Evolutionary conservation across 1,140 invertebrate species (phyloP), one percentile per base, ranked within the genome.

Genomic region (Leptopilina clavipes): DNA sequence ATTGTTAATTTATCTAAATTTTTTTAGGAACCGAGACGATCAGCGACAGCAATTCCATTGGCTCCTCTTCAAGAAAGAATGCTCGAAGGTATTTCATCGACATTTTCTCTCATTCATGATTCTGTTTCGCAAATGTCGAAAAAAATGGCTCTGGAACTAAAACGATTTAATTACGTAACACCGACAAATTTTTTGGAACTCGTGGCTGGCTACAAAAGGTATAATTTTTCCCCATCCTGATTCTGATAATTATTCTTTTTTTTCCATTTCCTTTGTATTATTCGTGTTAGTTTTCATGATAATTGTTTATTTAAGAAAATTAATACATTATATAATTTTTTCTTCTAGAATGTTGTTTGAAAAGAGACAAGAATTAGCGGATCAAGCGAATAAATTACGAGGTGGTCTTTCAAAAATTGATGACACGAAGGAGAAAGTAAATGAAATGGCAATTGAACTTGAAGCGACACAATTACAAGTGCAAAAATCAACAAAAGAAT

Each of bases 161-260:
- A 94, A 80, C 88, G 96, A n/a, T 92, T 94, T 82, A 96, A 95
- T 88, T 97, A 97, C 87, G 95, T 97, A 37, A 97, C 96, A 1
- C 95, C 96, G 0, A 94, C 94, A 14, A 96, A 96, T 90, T 97
- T 96, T 85, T 90, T 97, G 37, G 95, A 97, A 84, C 91, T 97
- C 1, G 95, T 96, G 10, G 91, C 93, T 0, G 94, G 95, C 72
- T 97, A 96, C 84, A 96, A 96, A 89, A 92, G 92, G 94, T 96
- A 89, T 92, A 82, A 44, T 56, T 48, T 73, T 72, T 70, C n/a
- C n/a, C n/a, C n/a, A 52, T 48, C n/a, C 10, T n/a, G n/a, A n/a
- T n/a, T n/a, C n/a, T n/a, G n/a, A n/a, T n/a, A 12, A 12, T 48
- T 31, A 48, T 14, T 12, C 14, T n/a, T 14, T 3, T 14, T 48